Evolutionary conservation across 2,888 invertebrate genomes (phyloP), one percentile per base, ranked within the genome.

Genomic region (Agrilus cyanescens): DNA sequence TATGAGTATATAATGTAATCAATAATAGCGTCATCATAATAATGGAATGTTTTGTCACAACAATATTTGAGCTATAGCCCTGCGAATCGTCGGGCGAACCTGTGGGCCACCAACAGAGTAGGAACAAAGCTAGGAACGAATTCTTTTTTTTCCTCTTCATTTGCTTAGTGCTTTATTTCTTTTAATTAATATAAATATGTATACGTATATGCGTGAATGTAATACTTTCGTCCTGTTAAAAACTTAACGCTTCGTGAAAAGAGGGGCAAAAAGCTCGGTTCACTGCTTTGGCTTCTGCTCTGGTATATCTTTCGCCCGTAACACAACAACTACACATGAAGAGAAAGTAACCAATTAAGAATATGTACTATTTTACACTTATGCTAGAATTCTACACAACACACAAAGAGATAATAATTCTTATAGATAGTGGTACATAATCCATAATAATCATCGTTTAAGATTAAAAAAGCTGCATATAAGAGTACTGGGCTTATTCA

Each of bases 21-120:
- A 62, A 64, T 60, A 61, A 61, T 63, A 62, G 60, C 62, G 64
- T 62, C 56, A 49, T 56, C 55, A 58, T 56, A 61, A 63, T 62
- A 64, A 65, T 66, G 67, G 66, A 67, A 67, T 67, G 66, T 63
- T 62, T 66, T 61, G 65, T 67, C 67, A 67, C 67, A 67, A 67
- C 67, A 67, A 66, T 66, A 65, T 66, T 65, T 67, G 67, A 67
- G 67, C 67, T 67, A 66, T 65, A 59, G 61, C 61, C 60, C 65
- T 57, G 53, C 57, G 53, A 53, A 49, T 54, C 52, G 57, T 54
- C 57, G 61, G 57, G 60, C 59, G 53, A 55, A 58, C 52, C 57
- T 56, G 49, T 25, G 25, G 25, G 25, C 25, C 25, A 25, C 10
- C 25, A 25, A 25, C 25, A 25, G 25, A 25, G 25, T 25, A 25